These are phyloP conservation scores for Epistrophe grossulariae DNA, from an alignment of 2,888 invertebrate species.

Conservation along the genomic window DNA sequence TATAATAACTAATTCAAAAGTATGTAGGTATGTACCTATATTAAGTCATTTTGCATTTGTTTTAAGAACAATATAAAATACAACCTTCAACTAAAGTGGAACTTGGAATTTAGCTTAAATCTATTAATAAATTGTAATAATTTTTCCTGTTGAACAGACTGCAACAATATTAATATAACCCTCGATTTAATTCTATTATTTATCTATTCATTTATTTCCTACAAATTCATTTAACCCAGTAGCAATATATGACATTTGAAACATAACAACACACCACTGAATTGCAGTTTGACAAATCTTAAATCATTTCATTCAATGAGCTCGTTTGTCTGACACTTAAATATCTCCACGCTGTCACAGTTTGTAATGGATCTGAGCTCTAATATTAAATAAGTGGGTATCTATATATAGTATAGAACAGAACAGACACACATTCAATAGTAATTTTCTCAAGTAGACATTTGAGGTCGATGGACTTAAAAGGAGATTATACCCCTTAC, in stretches of 20 bases:
- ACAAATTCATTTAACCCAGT: constrained; percentile 19
- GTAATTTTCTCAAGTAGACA: constrained; percentile 55
- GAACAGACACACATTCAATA: constrained; percentile 45
- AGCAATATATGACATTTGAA: constrained; percentile 21
- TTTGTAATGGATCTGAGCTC: constrained; percentile 54
- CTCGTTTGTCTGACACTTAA: constrained; percentile 62
- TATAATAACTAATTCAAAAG: no score
- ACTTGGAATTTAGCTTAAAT: not conserved
- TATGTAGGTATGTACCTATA: no score
- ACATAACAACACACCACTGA: constrained; percentile 17
- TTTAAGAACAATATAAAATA: no score
- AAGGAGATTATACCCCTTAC: constrained; percentile 35
- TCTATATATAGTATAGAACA: not conserved
- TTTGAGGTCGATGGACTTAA: constrained; percentile 67
- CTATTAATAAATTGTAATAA: not conserved
- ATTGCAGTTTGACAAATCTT: constrained; percentile 67
- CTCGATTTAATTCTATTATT: constrained; percentile 11
- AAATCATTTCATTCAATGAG: constrained; percentile 49
- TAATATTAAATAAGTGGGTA: constrained; percentile 47
- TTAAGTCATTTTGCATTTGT: no score
- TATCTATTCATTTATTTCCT: constrained; percentile 30
- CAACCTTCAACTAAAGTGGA: not conserved
- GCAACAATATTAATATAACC: not conserved
- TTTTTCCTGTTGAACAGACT: constrained; percentile 7
- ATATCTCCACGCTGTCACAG: constrained; percentile 57